Conservation (phyloP, 1,140 invertebrate genomes). For the Drosophila tani region DNA sequence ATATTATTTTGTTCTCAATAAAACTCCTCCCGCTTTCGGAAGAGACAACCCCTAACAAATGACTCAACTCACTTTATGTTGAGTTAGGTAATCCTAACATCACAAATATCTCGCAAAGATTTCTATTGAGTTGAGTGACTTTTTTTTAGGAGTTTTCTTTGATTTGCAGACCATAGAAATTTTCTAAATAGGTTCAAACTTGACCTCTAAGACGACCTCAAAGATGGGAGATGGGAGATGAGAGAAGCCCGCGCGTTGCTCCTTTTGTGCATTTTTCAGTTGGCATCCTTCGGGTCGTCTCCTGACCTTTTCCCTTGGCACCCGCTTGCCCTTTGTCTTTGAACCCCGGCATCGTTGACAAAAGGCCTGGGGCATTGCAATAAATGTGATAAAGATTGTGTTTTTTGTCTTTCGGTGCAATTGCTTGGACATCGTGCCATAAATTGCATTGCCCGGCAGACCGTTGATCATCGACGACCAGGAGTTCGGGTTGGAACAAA, state of each 20-base stretch:
- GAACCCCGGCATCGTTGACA: slow-evolving; percentile 51
- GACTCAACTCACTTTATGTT: slow-evolving; percentile 2
- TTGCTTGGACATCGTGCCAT: slow-evolving; percentile 66
- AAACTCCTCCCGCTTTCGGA: neutral
- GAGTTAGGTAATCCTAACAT: slow-evolving; percentile 4
- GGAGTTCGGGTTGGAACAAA: slow-evolving; percentile 43
- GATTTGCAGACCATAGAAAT: slow-evolving; percentile 10
- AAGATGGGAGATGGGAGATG: slow-evolving; percentile 20
- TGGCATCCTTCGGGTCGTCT: slow-evolving; percentile 43
- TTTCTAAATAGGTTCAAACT: slow-evolving; percentile 54
- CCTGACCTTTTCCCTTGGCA: slow-evolving; percentile 76
- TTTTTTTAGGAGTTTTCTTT: neutral
- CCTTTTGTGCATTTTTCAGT: slow-evolving; percentile 56
- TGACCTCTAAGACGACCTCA: slow-evolving; percentile 82
- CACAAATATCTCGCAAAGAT: slow-evolving; percentile 9
- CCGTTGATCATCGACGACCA: slow-evolving; percentile 40
- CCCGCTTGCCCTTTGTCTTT: slow-evolving; percentile 60
- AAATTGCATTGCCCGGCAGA: slow-evolving; percentile 58
- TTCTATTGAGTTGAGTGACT: slow-evolving; percentile 10
- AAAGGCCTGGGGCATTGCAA: slow-evolving; percentile 70
- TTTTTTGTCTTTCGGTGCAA: slow-evolving; percentile 64
- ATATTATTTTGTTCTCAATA: too few species aligned
- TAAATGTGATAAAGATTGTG: slow-evolving; percentile 82
- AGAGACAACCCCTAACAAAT: slow-evolving; percentile 12
- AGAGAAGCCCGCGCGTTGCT: slow-evolving; percentile 59